These are phyloP conservation scores for Notamacropus eugenii DNA, from an alignment of 2,797 vertebrate species.

Conservation along the genomic window DNA sequence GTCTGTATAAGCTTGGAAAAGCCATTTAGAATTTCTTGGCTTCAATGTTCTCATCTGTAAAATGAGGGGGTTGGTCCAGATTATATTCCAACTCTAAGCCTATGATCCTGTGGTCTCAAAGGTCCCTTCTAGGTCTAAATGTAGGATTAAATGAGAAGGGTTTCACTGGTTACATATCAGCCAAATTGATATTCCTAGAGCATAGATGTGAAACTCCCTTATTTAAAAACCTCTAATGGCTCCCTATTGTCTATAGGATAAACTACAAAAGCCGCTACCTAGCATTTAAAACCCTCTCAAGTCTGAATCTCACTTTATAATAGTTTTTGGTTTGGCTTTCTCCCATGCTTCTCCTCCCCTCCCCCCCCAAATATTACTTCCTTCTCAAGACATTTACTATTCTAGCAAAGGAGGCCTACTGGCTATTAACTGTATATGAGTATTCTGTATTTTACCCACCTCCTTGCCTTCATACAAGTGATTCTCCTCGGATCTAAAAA, in stretches of 20 bases:
- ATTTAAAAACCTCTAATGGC: neutral
- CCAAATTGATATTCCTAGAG: neutral
- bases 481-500: neutral
- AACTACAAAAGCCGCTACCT: neutral
- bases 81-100: neutral
- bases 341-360: too few relatives aligned
- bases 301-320: neutral
- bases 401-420: neutral
- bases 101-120: neutral
- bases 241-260: neutral
- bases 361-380: neutral
- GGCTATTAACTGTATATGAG: neutral
- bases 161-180: neutral
- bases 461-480: neutral
- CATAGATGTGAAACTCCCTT: neutral
- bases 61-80: neutral
- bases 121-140: neutral
- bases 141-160: neutral
- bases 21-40: neutral
- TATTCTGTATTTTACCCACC: neutral
- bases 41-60: neutral
- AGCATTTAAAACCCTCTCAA: neutral
- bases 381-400: neutral
- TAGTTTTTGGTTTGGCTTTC: neutral
- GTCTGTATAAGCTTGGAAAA: neutral